A percentile compares a stretch with the other conserved stretches of the same genome.
Evolutionary conservation across 2,888 invertebrate species (phyloP).

Genomic region (Diaperis boleti): DNA sequence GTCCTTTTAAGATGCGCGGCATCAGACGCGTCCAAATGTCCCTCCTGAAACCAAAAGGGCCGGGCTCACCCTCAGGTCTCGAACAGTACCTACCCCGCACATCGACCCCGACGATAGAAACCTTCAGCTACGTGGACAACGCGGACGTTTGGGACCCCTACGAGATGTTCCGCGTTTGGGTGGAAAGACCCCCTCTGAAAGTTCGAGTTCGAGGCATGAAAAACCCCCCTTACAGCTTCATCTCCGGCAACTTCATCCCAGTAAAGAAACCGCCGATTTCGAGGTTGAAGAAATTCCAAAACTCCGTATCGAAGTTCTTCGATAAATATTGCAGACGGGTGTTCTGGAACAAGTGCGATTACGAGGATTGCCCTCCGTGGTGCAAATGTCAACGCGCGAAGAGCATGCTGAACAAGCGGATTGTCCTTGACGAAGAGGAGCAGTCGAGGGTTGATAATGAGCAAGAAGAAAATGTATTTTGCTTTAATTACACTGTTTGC

Average conservation of each 20-base stretch:
- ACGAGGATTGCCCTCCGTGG: constrained; percentile 9
- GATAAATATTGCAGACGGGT: constrained; percentile 10
- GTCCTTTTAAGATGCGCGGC: neutral
- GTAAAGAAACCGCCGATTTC: neutral
- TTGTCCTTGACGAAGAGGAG: constrained; percentile 4
- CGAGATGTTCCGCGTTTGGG: constrained; percentile 8
- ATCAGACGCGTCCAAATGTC: neutral
- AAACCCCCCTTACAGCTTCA: constrained; percentile 13
- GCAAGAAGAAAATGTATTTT: constrained; percentile 15
- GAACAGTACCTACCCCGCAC: constrained; percentile 13
- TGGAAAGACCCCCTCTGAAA: constrained; percentile 13
- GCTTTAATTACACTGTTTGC: constrained; percentile 28
- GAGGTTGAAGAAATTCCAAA: neutral
- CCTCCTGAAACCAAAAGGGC: neutral
- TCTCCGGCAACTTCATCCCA: constrained; percentile 18
- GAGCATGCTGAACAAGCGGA: constrained; percentile 20
- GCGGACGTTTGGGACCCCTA: constrained; percentile 7
- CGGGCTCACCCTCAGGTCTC: constrained; percentile 12
- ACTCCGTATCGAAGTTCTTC: constrained; percentile 7
- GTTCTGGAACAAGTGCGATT: constrained; percentile 18
- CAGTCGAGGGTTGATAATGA: constrained; percentile 6
- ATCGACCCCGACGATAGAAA: constrained; percentile 17
- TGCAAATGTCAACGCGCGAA: constrained; percentile 25
- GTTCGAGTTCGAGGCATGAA: constrained; percentile 16
- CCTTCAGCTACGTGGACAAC: constrained; percentile 2